Evolutionary conservation across 2,888 invertebrate genomes (phyloP).

Genomic region (Ferdinandea cuprea): DNA sequence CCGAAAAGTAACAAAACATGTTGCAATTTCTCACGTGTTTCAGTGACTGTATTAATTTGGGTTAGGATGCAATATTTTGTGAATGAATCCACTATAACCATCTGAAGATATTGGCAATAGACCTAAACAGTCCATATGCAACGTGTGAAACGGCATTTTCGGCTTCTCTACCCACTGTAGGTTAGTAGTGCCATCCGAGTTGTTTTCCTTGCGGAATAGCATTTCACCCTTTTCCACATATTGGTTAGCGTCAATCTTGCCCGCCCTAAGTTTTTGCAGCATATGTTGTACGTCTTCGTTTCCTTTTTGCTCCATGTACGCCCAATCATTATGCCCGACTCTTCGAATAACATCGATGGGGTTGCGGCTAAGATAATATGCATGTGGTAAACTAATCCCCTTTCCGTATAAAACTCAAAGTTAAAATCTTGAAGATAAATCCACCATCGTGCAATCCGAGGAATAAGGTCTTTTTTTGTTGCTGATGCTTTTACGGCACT

Average conservation of each 20-base stretch:
- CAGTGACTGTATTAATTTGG: slow-evolving; percentile 28
- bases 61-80: slow-evolving; percentile 30
- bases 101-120: slow-evolving; percentile 18
- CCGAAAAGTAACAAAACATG: slow-evolving; percentile 26
- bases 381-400: slow-evolving; percentile 30
- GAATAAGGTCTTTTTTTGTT: slow-evolving; percentile 34
- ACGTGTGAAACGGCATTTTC: too few relatives aligned
- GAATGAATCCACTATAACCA: slow-evolving; percentile 33
- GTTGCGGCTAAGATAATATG: slow-evolving; percentile 35
- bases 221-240: slow-evolving; percentile 17
- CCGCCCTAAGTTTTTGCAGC: slow-evolving; percentile 14
- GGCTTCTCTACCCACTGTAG: slow-evolving; percentile 39
- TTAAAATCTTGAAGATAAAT: slow-evolving; percentile 43
- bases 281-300: slow-evolving; percentile 21
- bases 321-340: slow-evolving; percentile 6
- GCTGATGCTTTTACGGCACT: slow-evolving; percentile 33
- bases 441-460: slow-evolving; percentile 46
- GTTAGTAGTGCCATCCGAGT: slow-evolving; percentile 2
- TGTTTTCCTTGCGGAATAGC: slow-evolving; percentile 15
- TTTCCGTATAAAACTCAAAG: slow-evolving; percentile 42
- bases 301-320: slow-evolving; percentile 35
- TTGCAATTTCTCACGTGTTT: slow-evolving; percentile 26
- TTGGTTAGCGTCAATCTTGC: slow-evolving; percentile 12
- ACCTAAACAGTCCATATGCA: too few relatives aligned
- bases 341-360: slow-evolving; percentile 1